Evolutionary conservation across 1,140 invertebrate species (phyloP).

Genomic region (Drosophila simulans): DNA sequence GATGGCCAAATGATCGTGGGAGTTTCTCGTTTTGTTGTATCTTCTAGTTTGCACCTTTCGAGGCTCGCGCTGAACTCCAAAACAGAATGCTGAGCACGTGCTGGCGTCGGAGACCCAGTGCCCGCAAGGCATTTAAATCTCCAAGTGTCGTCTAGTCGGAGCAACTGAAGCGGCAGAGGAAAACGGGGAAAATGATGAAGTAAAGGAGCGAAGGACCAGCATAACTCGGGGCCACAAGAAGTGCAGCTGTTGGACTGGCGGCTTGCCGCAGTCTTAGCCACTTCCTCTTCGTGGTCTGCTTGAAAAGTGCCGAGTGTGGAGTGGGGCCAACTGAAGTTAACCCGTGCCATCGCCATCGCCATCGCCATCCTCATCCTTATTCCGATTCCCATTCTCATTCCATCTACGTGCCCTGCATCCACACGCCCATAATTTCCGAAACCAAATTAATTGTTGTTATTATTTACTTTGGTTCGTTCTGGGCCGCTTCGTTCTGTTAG

Average conservation of each 20-base stretch:
- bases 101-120: slow-evolving; percentile 14
- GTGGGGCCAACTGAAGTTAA: slow-evolving; percentile 24
- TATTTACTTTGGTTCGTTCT: slow-evolving; percentile 51
- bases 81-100: slow-evolving; percentile 56
- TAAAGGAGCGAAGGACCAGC: slow-evolving; percentile 45
- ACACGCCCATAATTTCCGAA: slow-evolving; percentile 43
- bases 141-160: slow-evolving; percentile 29
- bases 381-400: slow-evolving; percentile 34
- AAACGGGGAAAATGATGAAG: not conserved
- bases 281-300: slow-evolving; percentile 81
- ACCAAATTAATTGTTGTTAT: slow-evolving; percentile 80
- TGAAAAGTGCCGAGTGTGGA: slow-evolving; percentile 43
- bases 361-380: no score
- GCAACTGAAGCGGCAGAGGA: slow-evolving; percentile 16
- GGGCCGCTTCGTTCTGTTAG: not conserved
- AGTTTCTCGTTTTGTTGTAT: slow-evolving; percentile 54
- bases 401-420: slow-evolving; percentile 37
- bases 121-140: slow-evolving; percentile 62
- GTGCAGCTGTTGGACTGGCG: slow-evolving; percentile 66
- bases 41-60: slow-evolving; percentile 65
- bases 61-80: slow-evolving; percentile 4
- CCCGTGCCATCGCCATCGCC: slow-evolving; percentile 60
- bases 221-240: slow-evolving; percentile 47
- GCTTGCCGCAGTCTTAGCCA: slow-evolving; percentile 80
- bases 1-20: slow-evolving; percentile 69